Evolutionary conservation across 2,888 invertebrate genomes (phyloP).

Genomic region (Drosophila picticornis): DNA sequence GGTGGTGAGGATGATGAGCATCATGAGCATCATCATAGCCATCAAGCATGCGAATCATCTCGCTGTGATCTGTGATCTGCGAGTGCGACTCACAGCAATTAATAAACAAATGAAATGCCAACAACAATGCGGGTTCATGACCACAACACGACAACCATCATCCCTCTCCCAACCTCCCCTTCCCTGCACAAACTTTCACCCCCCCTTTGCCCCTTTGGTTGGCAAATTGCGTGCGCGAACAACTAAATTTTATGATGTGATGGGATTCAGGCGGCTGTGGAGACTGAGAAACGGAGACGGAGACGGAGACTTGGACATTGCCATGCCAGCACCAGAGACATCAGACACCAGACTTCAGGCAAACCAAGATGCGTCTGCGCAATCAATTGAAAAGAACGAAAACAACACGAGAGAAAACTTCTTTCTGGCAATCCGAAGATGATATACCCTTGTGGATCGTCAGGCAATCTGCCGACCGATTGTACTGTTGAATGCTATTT

Average conservation of each 20-base stretch:
- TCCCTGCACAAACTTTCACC: background rate
- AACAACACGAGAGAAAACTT: conserved; percentile 12
- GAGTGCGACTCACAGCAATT: conserved; percentile 57
- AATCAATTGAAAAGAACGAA: conserved; percentile 62
- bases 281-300: conserved; percentile 13
- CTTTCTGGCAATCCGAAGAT: background rate
- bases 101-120: conserved; percentile 77
- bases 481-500: background rate
- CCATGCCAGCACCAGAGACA: background rate
- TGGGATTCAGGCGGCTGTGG: conserved; percentile 46
- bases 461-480: background rate
- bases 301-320: background rate
- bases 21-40: conserved; percentile 46
- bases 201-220: background rate
- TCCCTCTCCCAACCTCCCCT: conserved; percentile 6
- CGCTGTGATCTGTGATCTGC: conserved; percentile 14
- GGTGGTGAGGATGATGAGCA: background rate
- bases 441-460: background rate
- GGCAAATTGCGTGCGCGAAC: conserved; percentile 63
- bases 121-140: conserved; percentile 77
- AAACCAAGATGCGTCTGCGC: conserved; percentile 65
- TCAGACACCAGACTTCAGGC: conserved; percentile 1
- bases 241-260: conserved; percentile 59
- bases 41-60: conserved; percentile 60
- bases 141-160: conserved; percentile 49